Conservation (phyloP, 2,113 vertebrate genomes). For the Atlantisia rogersi region DNA sequence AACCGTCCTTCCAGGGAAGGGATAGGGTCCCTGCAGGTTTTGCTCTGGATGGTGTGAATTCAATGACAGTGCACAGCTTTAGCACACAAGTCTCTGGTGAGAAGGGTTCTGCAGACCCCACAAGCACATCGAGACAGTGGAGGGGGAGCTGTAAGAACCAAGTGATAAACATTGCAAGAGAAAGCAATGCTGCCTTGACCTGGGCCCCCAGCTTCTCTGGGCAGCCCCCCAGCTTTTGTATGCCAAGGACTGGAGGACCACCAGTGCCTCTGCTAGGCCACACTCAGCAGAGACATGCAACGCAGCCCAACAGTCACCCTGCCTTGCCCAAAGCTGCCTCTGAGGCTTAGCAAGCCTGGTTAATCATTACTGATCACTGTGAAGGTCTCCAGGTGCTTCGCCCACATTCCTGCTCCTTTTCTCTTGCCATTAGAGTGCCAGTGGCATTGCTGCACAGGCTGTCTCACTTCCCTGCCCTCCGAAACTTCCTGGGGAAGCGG, state of each 20-base stretch:
- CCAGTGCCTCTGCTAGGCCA: background rate
- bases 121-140: background rate
- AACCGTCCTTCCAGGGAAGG: background rate
- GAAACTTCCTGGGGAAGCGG: background rate
- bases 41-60: background rate
- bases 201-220: background rate
- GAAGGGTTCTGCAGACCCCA: background rate
- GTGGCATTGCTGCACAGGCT: background rate
- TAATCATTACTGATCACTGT: constrained; percentile 32
- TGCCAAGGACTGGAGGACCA: background rate
- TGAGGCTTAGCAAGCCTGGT: background rate
- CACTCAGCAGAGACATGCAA: background rate
- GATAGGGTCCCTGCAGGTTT: background rate
- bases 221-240: background rate
- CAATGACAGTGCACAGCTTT: background rate
- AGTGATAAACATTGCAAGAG: background rate
- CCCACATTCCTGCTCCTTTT: background rate
- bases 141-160: background rate
- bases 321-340: background rate
- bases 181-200: background rate
- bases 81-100: background rate
- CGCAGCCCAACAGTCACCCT: background rate
- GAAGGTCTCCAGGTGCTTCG: background rate
- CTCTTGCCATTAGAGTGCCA: background rate
- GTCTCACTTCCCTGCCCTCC: background rate